phyloP scores from a whole-genome alignment of 1,140 invertebrate genomes.

The Trachymyrmex septentrionalis region DNA sequence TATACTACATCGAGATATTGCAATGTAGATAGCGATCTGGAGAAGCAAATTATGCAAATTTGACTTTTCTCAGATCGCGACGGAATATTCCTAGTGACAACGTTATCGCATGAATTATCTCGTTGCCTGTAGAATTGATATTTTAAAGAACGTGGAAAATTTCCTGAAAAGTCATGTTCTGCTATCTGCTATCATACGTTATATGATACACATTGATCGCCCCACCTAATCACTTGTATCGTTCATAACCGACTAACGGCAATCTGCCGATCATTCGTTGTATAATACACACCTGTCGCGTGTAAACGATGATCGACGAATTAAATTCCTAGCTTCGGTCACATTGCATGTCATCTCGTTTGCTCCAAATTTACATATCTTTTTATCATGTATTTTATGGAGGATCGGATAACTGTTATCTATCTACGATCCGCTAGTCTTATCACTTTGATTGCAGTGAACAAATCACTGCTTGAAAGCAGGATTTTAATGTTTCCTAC shows the following conservation, averaged over 20 bases:
- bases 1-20: conserved; percentile 20
- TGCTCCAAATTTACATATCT: conserved; percentile 44
- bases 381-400: conserved; percentile 5
- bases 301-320: conserved; percentile 6
- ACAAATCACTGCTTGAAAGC: neutral
- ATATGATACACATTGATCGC: conserved; percentile 8
- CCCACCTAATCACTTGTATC: conserved; percentile 25
- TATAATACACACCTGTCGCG: conserved; percentile 38
- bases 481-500: neutral
- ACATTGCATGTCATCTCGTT: conserved; percentile 29
- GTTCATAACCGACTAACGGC: conserved; percentile 44
- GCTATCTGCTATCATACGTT: neutral
- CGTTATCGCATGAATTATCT: conserved; percentile 57
- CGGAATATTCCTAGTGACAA: conserved; percentile 35
- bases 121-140: conserved; percentile 9
- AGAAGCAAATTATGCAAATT: conserved; percentile 58
- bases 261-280: conserved; percentile 15
- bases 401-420: conserved; percentile 46
- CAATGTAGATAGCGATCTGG: conserved; percentile 18
- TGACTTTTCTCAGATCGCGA: neutral
- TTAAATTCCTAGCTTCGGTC: conserved; percentile 34
- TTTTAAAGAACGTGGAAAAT: conserved; percentile 18
- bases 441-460: conserved; percentile 15
- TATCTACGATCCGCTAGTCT: neutral
- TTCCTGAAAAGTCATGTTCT: conserved; percentile 1